Evolutionary conservation across 2,888 invertebrate genomes (phyloP).

Genomic region (Ptychoptera albimana): DNA sequence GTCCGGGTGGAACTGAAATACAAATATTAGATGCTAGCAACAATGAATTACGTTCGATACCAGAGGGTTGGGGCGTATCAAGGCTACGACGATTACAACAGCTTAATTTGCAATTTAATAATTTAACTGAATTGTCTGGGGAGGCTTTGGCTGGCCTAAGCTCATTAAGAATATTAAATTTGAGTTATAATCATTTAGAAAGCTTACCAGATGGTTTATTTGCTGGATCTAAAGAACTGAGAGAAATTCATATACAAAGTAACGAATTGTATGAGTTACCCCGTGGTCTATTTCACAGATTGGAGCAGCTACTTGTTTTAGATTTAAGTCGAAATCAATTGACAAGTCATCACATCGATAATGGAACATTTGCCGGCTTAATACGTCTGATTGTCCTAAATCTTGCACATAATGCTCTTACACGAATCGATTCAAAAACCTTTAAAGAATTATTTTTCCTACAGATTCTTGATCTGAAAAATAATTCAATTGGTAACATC

Average conservation of each 20-base stretch:
- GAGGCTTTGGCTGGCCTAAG: constrained; percentile 66
- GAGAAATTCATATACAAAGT: constrained; percentile 70
- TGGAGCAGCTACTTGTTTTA: constrained; percentile 69
- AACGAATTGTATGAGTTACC: constrained; percentile 73
- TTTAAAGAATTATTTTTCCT: constrained; percentile 77
- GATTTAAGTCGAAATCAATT: constrained; percentile 75
- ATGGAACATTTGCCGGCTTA: constrained; percentile 73
- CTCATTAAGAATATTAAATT: constrained; percentile 64
- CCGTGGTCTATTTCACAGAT: constrained; percentile 64
- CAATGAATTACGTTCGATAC: constrained; percentile 57
- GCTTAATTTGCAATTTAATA: constrained; percentile 68
- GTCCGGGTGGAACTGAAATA: constrained; percentile 51
- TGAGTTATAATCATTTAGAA: constrained; percentile 72
- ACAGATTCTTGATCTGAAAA: constrained; percentile 70
- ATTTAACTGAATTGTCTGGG: constrained; percentile 63
- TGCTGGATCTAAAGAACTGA: constrained; percentile 61
- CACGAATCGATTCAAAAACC: constrained; percentile 65
- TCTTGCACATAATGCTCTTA: constrained; percentile 68
- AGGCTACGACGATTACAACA: constrained; percentile 62
- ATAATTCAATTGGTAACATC: constrained; percentile 77
- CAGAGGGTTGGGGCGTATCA: constrained; percentile 59
- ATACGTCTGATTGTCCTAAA: constrained; percentile 72
- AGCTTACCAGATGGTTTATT: constrained; percentile 70
- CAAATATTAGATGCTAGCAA: constrained; percentile 64
- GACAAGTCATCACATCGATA: constrained; percentile 69